phyloP scores from a whole-genome alignment of 2,888 invertebrate genomes.

The Aproaerema taeniolella region DNA sequence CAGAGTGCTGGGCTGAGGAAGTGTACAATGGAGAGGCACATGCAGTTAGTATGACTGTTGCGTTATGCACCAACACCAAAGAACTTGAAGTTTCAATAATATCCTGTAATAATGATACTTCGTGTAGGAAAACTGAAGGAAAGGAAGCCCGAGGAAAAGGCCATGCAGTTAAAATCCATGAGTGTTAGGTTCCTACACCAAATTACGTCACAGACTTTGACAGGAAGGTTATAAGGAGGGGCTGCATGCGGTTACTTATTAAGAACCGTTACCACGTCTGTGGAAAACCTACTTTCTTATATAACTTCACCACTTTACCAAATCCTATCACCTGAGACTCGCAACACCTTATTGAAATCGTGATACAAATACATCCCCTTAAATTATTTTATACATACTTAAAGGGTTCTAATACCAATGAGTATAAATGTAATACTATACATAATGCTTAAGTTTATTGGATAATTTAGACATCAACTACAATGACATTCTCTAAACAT shows the following conservation, averaged over 20 bases:
- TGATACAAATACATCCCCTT: not conserved
- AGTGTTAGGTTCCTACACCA: constrained; percentile 40
- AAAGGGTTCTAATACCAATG: constrained; percentile 11
- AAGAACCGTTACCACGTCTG: constrained; percentile 34
- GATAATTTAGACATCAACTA: constrained; percentile 58
- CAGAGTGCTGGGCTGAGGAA: constrained; percentile 42
- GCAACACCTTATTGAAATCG: not conserved
- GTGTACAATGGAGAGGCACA: constrained; percentile 48
- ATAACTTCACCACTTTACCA: not conserved
- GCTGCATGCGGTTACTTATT: constrained; percentile 51
- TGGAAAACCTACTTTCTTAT: constrained; percentile 18
- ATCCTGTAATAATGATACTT: not conserved
- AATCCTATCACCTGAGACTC: not conserved
- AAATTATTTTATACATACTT: constrained; percentile 8
- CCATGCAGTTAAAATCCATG: constrained; percentile 46
- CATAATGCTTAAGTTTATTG: constrained; percentile 20
- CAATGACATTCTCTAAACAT: constrained; percentile 46
- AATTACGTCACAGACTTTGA: constrained; percentile 38
- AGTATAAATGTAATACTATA: constrained; percentile 6
- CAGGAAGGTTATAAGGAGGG: constrained; percentile 50
- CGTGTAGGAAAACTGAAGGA: constrained; percentile 34
- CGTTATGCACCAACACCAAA: constrained; percentile 6
- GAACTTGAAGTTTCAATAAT: not conserved
- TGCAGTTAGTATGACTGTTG: constrained; percentile 2
- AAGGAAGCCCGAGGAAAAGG: constrained; percentile 36